These are phyloP conservation scores for Tetramorium alpestre DNA, from an alignment of 1,140 invertebrate species.

Conservation along the genomic window DNA sequence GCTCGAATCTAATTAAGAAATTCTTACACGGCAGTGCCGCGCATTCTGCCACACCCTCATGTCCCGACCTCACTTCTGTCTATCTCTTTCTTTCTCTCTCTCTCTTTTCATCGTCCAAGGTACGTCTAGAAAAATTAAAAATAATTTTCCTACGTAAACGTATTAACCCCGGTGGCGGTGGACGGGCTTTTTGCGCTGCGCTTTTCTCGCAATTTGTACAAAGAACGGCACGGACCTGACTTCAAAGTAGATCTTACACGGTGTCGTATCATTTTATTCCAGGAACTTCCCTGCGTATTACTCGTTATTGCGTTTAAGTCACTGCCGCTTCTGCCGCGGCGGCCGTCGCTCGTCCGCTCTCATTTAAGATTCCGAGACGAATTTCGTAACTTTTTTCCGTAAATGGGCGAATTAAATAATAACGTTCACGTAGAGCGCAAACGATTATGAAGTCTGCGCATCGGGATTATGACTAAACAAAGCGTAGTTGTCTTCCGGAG, in stretches of 20 bases:
- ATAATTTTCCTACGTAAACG: constrained; percentile 79
- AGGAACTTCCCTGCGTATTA: constrained; percentile 64
- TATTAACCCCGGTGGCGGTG: constrained; percentile 73
- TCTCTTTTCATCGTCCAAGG: constrained; percentile 40
- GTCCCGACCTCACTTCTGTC: constrained; percentile 30
- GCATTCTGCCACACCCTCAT: constrained; percentile 64
- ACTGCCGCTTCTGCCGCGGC: constrained; percentile 46
- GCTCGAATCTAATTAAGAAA: constrained; percentile 80
- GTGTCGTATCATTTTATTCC: constrained; percentile 73
- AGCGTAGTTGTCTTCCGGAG: neutral
- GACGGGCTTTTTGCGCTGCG: constrained; percentile 56
- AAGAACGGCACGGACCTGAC: constrained; percentile 72
- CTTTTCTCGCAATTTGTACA: constrained; percentile 74
- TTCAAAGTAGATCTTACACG: constrained; percentile 74
- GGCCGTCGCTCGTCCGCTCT: constrained; percentile 40
- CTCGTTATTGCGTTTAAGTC: constrained; percentile 63
- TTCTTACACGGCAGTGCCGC: constrained; percentile 76
- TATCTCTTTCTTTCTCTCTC: constrained; percentile 16
- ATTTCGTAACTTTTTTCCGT: constrained; percentile 45
- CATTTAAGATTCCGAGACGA: constrained; percentile 50
- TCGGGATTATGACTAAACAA: constrained; percentile 32
- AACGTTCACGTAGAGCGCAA: constrained; percentile 20
- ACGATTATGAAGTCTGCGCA: constrained; percentile 28
- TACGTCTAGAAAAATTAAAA: constrained; percentile 78
- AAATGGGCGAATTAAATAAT: constrained; percentile 50